Percentiles rank a stretch among this genome's conserved stretches.
phyloP scores from a whole-genome alignment of 2,113 vertebrate species.

The Zosterops hypoxanthus region DNA sequence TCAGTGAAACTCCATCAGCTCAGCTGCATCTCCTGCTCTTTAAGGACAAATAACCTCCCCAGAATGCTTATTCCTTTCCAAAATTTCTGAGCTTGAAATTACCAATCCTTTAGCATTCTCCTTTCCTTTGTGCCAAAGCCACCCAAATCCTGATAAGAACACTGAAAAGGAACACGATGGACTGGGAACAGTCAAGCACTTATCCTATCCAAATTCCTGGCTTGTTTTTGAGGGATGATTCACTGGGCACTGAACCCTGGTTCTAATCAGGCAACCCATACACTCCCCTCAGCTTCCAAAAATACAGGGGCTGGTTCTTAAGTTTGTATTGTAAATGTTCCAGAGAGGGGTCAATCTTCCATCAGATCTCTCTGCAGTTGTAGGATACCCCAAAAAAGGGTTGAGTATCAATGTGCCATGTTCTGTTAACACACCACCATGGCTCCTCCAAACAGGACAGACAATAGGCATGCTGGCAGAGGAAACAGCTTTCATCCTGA shows the following conservation, averaged over 20 bases:
- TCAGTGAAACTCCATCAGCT: neutral
- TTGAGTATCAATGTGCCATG: neutral
- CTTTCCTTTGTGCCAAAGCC: neutral
- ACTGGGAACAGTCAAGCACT: constrained; percentile 53
- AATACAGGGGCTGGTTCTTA: neutral
- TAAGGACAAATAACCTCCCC: neutral
- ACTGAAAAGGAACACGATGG: constrained; percentile 8
- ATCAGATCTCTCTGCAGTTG: neutral
- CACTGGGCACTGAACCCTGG: neutral
- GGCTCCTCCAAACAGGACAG: neutral
- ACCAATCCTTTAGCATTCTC: neutral
- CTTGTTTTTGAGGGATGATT: neutral
- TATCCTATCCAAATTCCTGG: constrained; percentile 10
- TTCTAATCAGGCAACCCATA: neutral
- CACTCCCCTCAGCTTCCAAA: neutral
- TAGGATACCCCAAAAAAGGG: neutral
- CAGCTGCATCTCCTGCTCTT: neutral
- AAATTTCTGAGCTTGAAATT: neutral
- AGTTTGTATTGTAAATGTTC: neutral
- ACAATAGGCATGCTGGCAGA: neutral
- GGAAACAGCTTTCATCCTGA: neutral
- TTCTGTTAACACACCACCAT: neutral
- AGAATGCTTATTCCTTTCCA: neutral
- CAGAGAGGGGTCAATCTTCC: neutral
- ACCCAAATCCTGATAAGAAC: constrained; percentile 36